Percentiles rank a stretch among this genome's conserved stretches.
These are phyloP conservation scores for Sclerodermus sp. DNA, from an alignment of 2,888 invertebrate genomes.

Conservation along the genomic window DNA sequence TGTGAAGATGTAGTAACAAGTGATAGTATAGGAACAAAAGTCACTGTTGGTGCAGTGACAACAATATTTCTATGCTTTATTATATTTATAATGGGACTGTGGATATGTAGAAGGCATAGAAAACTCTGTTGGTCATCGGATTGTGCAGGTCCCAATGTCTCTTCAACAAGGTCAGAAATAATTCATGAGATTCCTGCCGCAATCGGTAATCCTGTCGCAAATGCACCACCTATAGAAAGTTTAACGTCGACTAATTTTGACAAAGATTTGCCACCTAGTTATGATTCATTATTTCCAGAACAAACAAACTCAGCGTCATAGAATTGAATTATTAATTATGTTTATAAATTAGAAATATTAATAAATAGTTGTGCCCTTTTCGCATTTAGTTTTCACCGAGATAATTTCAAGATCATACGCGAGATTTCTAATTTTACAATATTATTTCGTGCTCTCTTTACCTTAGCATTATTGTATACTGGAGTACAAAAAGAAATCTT, in stretches of 20 bases:
- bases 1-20: constrained; percentile 42
- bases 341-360: not conserved
- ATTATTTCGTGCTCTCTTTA: too few species aligned
- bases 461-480: too few species aligned
- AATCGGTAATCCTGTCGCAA: constrained; percentile 36
- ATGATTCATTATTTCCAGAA: constrained; percentile 62
- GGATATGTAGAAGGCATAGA: constrained; percentile 59
- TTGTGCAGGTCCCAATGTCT: constrained; percentile 49
- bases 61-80: constrained; percentile 58
- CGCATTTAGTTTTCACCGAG: constrained; percentile 10
- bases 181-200: constrained; percentile 33
- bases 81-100: constrained; percentile 59
- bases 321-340: too few species aligned
- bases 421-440: too few species aligned
- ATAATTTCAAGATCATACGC: too few species aligned
- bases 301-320: constrained; percentile 38
- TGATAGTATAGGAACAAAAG: constrained; percentile 51
- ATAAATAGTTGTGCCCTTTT: too few species aligned
- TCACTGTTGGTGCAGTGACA: constrained; percentile 60
- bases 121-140: constrained; percentile 60
- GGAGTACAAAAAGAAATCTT: too few species aligned
- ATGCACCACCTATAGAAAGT: constrained; percentile 53
- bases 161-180: constrained; percentile 27
- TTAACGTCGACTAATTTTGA: constrained; percentile 53
- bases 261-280: constrained; percentile 63